Base-by-base conservation (phyloP, 2,888 invertebrate species). In the Euplexia lucipara region DNA sequence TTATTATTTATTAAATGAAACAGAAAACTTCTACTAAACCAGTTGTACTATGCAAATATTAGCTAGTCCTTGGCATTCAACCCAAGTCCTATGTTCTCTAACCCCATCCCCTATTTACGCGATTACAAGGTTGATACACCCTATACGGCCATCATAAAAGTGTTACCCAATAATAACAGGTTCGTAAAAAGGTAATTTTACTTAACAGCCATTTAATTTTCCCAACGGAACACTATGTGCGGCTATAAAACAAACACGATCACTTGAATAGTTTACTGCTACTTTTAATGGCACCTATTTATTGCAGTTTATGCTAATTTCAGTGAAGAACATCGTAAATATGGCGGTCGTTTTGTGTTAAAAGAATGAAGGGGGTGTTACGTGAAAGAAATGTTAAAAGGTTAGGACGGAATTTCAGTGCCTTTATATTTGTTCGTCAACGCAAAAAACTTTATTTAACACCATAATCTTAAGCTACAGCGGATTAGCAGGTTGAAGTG, bases 131-230 rank as follows among this genome's bases (percentile, higher is more conserved):
- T 57, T 45, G 14, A 60, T 60, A 70, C 58, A 48, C 49, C 53
- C 53, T 54, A 58, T 35, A 58, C 47, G 12, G 26, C 18, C 34
- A n/a, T 32, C 56, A 60, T 77, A 77, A 76, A 72, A 71, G 60
- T 45, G 53, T 70, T 67, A 42, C 45, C 45, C 63, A 74, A 67
- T 78, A 78, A 75, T 70, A 75, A 76, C 60, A 62, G 61, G 64
- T 61, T 71, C 75, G 72, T 84, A 83, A 82, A 84, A 74, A 67
- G 70, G 80, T 74, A 83, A 82, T 83, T 83, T 77, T 66, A 68
- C 70, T 77, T 81, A 79, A 82, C 70, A 78, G 72, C 79, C 70
- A 71, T 79, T 83, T 86, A 83, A 86, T 72, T 84, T 83, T 81
- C 74, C 57, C 47, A n/a, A 37, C 44, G 52, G 58, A 42, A 65